Evolutionary conservation across 1,140 invertebrate species (phyloP).

Genomic region (Oncopeltus fasciatus): DNA sequence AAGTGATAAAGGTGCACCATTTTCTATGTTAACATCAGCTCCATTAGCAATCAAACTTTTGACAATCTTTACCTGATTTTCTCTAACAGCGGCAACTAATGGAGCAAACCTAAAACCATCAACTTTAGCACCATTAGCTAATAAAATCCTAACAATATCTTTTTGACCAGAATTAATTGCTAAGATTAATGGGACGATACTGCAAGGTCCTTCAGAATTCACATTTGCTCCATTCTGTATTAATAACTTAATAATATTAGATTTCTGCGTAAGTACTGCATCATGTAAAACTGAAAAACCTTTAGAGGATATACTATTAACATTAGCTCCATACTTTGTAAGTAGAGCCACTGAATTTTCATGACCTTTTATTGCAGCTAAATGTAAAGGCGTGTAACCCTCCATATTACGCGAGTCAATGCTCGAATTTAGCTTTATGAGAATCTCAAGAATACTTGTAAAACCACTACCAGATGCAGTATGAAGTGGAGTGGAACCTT

Average conservation of each 20-base stretch:
- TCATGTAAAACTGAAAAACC: neutral
- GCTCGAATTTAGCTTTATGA: neutral
- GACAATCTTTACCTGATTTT: neutral
- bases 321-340: neutral
- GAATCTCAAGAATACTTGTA: neutral
- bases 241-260: neutral
- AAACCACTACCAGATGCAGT: neutral
- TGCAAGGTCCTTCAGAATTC: neutral
- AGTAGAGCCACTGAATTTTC: neutral
- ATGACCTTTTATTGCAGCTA: neutral
- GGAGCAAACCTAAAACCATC: neutral
- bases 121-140: neutral
- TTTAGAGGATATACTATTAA: neutral
- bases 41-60: neutral
- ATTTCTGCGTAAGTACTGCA: neutral
- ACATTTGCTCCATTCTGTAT: neutral
- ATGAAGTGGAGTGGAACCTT: neutral
- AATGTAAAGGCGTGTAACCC: neutral
- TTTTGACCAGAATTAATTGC: neutral
- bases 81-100: neutral
- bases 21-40: neutral
- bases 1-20: neutral
- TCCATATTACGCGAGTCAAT: neutral
- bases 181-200: neutral
- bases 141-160: neutral